Base-by-base conservation (phyloP, 2,113 vertebrate species). In the Lutjanus erythropterus region DNA sequence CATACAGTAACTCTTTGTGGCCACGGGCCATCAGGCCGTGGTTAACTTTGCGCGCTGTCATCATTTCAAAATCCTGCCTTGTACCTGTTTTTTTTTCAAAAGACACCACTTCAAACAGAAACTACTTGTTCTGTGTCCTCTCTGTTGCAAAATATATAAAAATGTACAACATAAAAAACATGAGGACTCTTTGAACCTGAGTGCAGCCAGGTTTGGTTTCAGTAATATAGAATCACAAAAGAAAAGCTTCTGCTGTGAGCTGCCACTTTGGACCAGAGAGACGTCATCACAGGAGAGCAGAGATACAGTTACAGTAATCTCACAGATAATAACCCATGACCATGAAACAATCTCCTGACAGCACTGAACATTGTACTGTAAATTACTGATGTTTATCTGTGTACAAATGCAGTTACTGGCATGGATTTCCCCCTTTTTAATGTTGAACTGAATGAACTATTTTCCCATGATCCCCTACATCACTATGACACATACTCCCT, bases 351-450 rank as follows among this genome's bases (percentile, higher is more conserved):
- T 69, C 65, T 76, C 31, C 29, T 65, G 0, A 39, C 12, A 37
- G 33, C 14, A 33, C 9, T 58, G n/a, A 18, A 21, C 21, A 29
- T 71, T 21, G 23, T 44, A 19, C 56, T 66, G 16, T 29, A 16
- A 47, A 58, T 41, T 49, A 10, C 47, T 70, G 66, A 76, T 81
- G 49, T 64, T 47, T 31, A 73, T 78, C 79, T 61, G 70, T 18
- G 21, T 7, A 33, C 25, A 77, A 33, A 59, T 29, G 33, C 44
- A 42, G 19, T 65, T 37, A 6, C 15, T 25, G 6, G 4, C 44
- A 6, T 18, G 5, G n/a, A 1, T 49, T 27, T 2, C 9, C 29
- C 4, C 15, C 4, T 2, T 12, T 47, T 58, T 18, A 68, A 29
- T 49, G 37, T 16, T 15, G n/a, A n/a, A n/a, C n/a, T n/a, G n/a